Base-by-base conservation (phyloP, 1,140 invertebrate species). In the Pinna nobilis region DNA sequence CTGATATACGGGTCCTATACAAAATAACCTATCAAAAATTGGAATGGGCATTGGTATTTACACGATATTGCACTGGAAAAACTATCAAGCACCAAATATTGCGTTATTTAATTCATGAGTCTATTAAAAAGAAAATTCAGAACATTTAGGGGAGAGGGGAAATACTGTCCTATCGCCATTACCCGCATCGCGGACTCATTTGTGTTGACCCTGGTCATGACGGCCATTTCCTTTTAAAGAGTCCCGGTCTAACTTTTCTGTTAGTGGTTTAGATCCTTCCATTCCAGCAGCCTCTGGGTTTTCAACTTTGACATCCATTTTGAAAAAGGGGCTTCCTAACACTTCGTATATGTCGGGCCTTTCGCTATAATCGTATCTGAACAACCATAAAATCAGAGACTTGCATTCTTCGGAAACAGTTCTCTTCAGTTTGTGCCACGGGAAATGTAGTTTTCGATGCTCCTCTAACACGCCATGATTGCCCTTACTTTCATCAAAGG, bases 401-500 rank as follows among this genome's bases (percentile, higher is more conserved):
- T 77, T 78, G 28, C 80, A 78, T 13, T 84, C 84, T 1, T 76
- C 66, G 11, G 82, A 81, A 5, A 84, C 80, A 53, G 57, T 64
- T 44, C 83, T 82, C 49, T 79, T 79, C 47, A 83, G 83, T 53
- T 84, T 86, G 11, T 84, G 82, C 87, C 87, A 88, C 1, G 82
- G 85, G 30, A 89, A 85, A 35, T 84, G 82, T 30, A 88, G 64
- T 53, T 81, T 82, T 60, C 71, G 75, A 39, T 88, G 87, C 41
- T 89, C 88, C 47, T 88, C 86, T 37, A 89, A 72, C 15, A 89
- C 80, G 2, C 85, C 80, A 33, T 73, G 61, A 68, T 88, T 85
- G n/a, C 86, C 86, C 74, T 86, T 86, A 49, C 85, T 87, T 61
- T 88, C 87, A 74, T 89, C 88, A 71, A 83, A 89, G 1, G 88